Conservation (phyloP, 2,797 vertebrate species). For the Bradypus variegatus region DNA sequence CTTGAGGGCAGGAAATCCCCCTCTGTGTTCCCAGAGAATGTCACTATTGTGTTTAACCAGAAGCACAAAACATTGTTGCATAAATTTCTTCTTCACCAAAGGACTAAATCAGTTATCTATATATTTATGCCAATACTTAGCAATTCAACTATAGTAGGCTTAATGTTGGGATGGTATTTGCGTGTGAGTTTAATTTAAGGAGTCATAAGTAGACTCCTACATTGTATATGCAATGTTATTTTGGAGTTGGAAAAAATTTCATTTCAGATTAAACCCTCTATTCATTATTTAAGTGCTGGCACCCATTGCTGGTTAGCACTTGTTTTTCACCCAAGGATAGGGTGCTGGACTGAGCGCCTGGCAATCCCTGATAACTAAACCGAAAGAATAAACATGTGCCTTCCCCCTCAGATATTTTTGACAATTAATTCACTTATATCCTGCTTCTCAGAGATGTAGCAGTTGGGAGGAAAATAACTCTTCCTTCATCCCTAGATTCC, state of each 20-base stretch:
- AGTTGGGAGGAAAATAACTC: neutral
- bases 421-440: constrained; percentile 41
- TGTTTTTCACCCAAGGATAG: constrained; percentile 14
- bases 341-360: neutral
- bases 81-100: neutral
- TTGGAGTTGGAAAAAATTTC: neutral
- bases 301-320: neutral
- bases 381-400: constrained; percentile 1
- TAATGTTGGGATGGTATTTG: neutral
- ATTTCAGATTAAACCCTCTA: neutral
- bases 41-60: neutral
- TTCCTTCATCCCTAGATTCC: constrained; percentile 13
- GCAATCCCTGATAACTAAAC: constrained; percentile 8
- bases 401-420: constrained; percentile 34
- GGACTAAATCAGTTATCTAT: neutral
- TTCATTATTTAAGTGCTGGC: neutral
- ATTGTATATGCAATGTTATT: neutral
- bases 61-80: neutral
- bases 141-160: neutral
- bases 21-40: neutral
- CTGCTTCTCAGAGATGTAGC: constrained; percentile 47
- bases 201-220: neutral
- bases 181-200: neutral
- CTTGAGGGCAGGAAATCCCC: neutral
- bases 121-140: neutral